Base-by-base conservation (phyloP, 1,140 invertebrate species). In the Whitmania pigra region DNA sequence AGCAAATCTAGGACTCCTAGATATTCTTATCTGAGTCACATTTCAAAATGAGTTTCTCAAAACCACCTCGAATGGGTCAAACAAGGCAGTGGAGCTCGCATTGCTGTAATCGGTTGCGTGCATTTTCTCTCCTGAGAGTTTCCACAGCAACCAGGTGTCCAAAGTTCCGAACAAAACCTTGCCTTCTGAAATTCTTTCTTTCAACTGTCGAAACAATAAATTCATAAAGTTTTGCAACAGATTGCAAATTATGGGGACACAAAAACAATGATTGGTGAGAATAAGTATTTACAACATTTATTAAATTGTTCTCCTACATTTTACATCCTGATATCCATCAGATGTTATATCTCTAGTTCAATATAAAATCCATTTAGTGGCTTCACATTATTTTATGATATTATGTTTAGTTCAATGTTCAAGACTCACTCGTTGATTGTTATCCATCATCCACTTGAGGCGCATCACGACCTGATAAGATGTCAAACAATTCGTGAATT, bases 131-230 rank as follows among this genome's bases (percentile, higher is more conserved):
- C 85, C 86, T 27, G 87, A 88, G 29, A 91, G 81, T 84, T 88
- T 90, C 81, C 93, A 89, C 40, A 97, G 78, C 49, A 97, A 84
- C 91, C 92, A 98, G 2, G 91, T 92, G 78, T 97, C 94, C 20
- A 97, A 83, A 36, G 92, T 91, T n/a, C 93, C 94, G 79, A 94
- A 91, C 76, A 89, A 83, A 0, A 88, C 88, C 74, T 88, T 84
- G 27, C 88, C 85, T 60, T 85, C 82, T 36, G 78, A 76, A 20
- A 87, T 80, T 31, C 87, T 55, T 25, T 57, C 53, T 70, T 76
- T 75, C 22, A 82, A 68, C 80, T 80, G 69, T 63, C 75, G 73
- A 31, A 71, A 40, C 29, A 43, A 72, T 7, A n/a, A 53, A 22
- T 53, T 20, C 20, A 53, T 70, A 6, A 22, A 53, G 15, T 11